phyloP scores from a whole-genome alignment of 2,797 vertebrate species.

The Dipus sagitta region DNA sequence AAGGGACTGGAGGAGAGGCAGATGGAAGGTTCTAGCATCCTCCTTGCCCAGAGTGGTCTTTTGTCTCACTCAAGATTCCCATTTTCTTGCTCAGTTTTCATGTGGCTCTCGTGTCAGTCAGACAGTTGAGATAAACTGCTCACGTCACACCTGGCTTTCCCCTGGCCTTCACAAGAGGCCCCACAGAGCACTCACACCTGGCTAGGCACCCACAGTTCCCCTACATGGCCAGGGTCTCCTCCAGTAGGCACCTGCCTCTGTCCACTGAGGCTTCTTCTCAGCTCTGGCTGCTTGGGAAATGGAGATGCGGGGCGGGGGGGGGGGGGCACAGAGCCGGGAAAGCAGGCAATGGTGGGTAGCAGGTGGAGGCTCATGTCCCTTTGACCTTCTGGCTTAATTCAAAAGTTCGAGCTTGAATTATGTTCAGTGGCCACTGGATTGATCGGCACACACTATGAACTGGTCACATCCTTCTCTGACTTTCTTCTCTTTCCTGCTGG shows the following conservation, averaged over 20 bases:
- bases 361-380: neutral
- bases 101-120: neutral
- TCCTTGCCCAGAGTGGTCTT: neutral
- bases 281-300: neutral
- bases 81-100: neutral
- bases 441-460: fast-evolving
- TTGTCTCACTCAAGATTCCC: neutral
- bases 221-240: neutral
- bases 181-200: neutral
- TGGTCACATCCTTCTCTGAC: neutral
- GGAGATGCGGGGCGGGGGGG: neutral
- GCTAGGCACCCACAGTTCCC: neutral
- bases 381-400: neutral
- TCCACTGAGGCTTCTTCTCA: neutral
- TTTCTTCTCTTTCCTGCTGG: neutral
- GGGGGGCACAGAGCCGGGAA: too few species aligned
- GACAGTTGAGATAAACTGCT: neutral
- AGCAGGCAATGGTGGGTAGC: neutral
- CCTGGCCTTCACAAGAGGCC: neutral
- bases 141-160: neutral
- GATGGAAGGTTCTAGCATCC: neutral
- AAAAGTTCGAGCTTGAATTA: neutral
- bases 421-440: neutral
- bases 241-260: neutral
- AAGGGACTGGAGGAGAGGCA: conserved; percentile 5